Evolutionary conservation across 2,797 vertebrate genomes (phyloP).

Genomic region (Takifugu rubripes): DNA sequence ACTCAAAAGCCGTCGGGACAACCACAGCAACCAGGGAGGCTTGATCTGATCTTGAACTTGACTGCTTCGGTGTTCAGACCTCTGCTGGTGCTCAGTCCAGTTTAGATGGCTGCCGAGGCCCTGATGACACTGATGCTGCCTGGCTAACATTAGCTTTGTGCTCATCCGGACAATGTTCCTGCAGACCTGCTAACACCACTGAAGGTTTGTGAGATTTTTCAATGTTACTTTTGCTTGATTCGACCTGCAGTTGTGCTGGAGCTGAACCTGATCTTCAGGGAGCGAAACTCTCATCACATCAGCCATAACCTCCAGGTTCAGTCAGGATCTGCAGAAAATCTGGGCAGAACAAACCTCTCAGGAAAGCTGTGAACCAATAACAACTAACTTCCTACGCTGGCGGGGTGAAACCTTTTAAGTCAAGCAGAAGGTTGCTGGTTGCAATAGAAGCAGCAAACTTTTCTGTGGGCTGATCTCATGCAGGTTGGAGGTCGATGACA

Average conservation of each 20-base stretch:
- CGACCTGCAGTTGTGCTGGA: neutral
- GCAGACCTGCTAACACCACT: neutral
- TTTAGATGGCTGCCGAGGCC: too few relatives aligned
- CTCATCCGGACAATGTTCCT: too few relatives aligned
- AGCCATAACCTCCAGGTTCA: neutral
- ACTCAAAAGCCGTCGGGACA: too few relatives aligned
- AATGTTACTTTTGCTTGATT: neutral
- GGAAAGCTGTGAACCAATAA: conserved; percentile 1
- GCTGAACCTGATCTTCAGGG: neutral
- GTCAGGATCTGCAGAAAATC: conserved; percentile 1
- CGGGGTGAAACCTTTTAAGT: neutral
- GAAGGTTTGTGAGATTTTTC: neutral
- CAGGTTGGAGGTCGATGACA: neutral
- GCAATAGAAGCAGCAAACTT: neutral
- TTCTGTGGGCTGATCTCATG: neutral
- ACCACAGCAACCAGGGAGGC: neutral
- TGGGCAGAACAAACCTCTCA: neutral
- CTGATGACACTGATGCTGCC: too few relatives aligned
- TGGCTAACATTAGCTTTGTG: neutral
- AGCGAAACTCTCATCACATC: neutral
- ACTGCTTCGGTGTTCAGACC: too few relatives aligned
- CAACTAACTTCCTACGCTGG: neutral
- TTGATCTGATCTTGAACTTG: too few relatives aligned
- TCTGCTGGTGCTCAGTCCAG: too few relatives aligned
- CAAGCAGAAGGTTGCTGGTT: conserved; percentile 13